phyloP scores from a whole-genome alignment of 1,140 invertebrate species.

The Drosophila erecta region DNA sequence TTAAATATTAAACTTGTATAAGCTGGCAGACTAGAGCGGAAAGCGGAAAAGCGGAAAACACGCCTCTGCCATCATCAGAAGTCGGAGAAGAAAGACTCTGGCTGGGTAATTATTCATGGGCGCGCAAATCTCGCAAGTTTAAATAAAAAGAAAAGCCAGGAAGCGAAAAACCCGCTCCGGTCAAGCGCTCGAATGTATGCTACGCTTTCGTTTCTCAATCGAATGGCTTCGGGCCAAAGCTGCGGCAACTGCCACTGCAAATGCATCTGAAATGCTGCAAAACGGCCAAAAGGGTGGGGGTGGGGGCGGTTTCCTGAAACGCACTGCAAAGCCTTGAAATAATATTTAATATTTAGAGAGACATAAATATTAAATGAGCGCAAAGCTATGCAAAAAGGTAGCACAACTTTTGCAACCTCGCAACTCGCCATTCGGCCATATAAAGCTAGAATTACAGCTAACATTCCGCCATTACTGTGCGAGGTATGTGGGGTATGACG shows the following conservation, averaged over 20 bases:
- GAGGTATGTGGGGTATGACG: slow-evolving; percentile 11
- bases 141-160: slow-evolving; percentile 61
- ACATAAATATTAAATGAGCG: slow-evolving; percentile 85
- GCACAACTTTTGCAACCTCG: slow-evolving; percentile 47
- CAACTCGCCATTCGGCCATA: slow-evolving; percentile 14
- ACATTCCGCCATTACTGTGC: slow-evolving; percentile 71
- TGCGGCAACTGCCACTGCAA: slow-evolving; percentile 28
- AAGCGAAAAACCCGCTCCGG: slow-evolving; percentile 43
- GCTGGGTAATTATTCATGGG: slow-evolving; percentile 53
- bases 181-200: slow-evolving; percentile 79
- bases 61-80: slow-evolving; percentile 18
- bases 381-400: slow-evolving; percentile 82
- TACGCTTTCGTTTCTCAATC: slow-evolving; percentile 63
- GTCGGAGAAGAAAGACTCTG: slow-evolving; percentile 5
- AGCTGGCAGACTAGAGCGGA: slow-evolving; percentile 52
- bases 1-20: slow-evolving; percentile 78
- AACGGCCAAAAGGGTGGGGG: neutral
- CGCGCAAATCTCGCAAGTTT: slow-evolving; percentile 68
- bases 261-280: slow-evolving; percentile 20
- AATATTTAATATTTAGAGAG: slow-evolving; percentile 85
- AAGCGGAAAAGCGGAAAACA: slow-evolving; percentile 12
- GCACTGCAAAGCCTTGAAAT: slow-evolving; percentile 83
- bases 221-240: slow-evolving; percentile 45
- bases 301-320: slow-evolving; percentile 13
- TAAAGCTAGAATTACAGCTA: slow-evolving; percentile 79